phyloP scores from a whole-genome alignment of 2,797 vertebrate species.

The Buceros bicornis region DNA sequence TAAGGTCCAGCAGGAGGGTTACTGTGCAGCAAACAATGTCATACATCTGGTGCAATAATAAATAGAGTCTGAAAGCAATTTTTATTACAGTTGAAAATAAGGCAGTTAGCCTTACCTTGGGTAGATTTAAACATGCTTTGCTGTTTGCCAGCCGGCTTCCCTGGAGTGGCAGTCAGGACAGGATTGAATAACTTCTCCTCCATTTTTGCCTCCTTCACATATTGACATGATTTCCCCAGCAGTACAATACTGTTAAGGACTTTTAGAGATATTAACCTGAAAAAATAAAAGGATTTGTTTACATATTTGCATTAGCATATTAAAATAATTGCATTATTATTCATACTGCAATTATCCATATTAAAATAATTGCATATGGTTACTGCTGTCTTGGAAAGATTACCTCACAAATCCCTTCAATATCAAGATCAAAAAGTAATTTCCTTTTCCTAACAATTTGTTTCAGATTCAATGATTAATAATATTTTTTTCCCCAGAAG shows the following conservation, averaged over 20 bases:
- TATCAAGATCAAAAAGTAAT: slow-evolving; percentile 21
- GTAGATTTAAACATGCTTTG: slow-evolving; percentile 78
- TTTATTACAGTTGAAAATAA: not conserved
- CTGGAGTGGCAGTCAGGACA: slow-evolving; percentile 79
- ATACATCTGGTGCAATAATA: not conserved
- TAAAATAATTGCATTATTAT: not conserved
- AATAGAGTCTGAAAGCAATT: not conserved
- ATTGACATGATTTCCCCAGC: slow-evolving; percentile 94
- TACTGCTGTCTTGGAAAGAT: slow-evolving; percentile 3
- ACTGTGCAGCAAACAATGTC: not conserved
- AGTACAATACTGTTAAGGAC: slow-evolving; percentile 96
- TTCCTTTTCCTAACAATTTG: not conserved
- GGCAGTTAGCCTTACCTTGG: slow-evolving; percentile 74
- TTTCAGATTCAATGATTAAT: not conserved
- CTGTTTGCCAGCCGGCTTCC: slow-evolving; percentile 82
- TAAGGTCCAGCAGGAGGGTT: not conserved
- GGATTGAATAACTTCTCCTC: slow-evolving; percentile 92
- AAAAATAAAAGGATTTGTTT: slow-evolving; percentile 31
- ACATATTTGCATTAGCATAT: not conserved
- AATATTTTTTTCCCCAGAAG: not conserved
- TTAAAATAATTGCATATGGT: not conserved
- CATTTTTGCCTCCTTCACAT: slow-evolving; percentile 96
- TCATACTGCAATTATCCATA: not conserved
- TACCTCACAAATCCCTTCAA: not conserved
- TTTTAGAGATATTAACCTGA: slow-evolving; percentile 92